phyloP scores from a whole-genome alignment of 2,113 vertebrate genomes.

The Ammospiza caudacuta region DNA sequence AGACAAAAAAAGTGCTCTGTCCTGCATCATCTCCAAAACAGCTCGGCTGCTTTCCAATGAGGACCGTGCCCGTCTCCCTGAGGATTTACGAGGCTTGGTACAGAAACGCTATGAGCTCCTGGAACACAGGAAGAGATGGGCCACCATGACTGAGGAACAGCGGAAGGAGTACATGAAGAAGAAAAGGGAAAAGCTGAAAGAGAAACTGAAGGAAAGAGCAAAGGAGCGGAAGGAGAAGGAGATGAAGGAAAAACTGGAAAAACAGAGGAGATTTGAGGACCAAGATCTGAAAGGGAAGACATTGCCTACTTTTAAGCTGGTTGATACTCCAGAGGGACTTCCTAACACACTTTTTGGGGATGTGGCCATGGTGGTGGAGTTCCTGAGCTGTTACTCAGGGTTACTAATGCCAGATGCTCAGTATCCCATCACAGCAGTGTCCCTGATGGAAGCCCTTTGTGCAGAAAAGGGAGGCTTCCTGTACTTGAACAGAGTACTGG shows the following conservation, averaged over 20 bases:
- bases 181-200: conserved; percentile 87
- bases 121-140: conserved; percentile 90
- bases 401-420: conserved; percentile 92
- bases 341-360: conserved; percentile 95
- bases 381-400: conserved; percentile 91
- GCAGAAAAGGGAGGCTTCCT: conserved; percentile 90
- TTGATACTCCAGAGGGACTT: conserved; percentile 94
- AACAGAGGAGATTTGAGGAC: conserved; percentile 91
- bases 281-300: conserved; percentile 85
- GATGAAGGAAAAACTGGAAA: conserved; percentile 87
- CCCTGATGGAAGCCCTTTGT: conserved; percentile 91
- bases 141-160: conserved; percentile 92
- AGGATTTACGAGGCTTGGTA: conserved; percentile 86
- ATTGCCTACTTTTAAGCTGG: conserved; percentile 87
- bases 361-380: conserved; percentile 93
- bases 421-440: conserved; percentile 88
- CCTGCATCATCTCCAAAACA: conserved; percentile 88
- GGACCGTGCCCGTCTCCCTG: conserved; percentile 89
- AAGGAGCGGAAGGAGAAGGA: conserved; percentile 91
- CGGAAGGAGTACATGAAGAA: conserved; percentile 87
- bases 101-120: conserved; percentile 92
- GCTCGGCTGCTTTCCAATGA: conserved; percentile 89
- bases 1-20: conserved; percentile 90
- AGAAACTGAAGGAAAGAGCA: conserved; percentile 89
- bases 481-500: conserved; percentile 91